Evolutionary conservation across 1,140 invertebrate genomes (phyloP).

Genomic region (Brachionus rubens): DNA sequence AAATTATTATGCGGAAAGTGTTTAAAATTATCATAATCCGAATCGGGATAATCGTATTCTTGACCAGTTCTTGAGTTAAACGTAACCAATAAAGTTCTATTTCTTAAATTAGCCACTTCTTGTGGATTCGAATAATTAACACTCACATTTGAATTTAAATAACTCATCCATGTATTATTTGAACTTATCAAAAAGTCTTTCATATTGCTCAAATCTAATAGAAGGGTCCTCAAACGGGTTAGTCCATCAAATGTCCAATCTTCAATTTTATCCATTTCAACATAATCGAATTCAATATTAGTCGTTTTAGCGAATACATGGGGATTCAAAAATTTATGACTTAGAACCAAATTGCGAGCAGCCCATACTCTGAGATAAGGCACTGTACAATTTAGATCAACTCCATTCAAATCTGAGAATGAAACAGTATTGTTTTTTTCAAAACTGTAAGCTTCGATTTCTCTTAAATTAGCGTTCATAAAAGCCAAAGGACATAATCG

Average conservation of each 20-base stretch:
- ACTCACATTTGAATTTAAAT: background rate
- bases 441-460: background rate
- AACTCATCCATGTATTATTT: conserved; percentile 8
- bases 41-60: background rate
- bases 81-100: background rate
- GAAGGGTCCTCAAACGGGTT: background rate
- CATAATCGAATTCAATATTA: background rate
- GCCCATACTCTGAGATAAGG: background rate
- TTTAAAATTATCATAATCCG: background rate
- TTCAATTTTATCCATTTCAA: background rate
- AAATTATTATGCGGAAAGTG: conserved; percentile 21
- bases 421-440: background rate
- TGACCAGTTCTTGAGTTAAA: conserved; percentile 33
- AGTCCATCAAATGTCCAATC: background rate
- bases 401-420: background rate
- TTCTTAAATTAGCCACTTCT: background rate
- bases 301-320: background rate
- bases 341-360: background rate
- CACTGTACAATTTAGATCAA: background rate
- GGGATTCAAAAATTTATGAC: background rate
- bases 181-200: background rate
- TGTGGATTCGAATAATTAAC: background rate
- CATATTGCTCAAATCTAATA: background rate
- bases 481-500: conserved; percentile 1
- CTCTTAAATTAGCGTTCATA: background rate